Evolutionary conservation across 2,888 invertebrate species (phyloP), one percentile per base, ranked within the genome.

Genomic region (Kuschelorhynchus macadamiae): DNA sequence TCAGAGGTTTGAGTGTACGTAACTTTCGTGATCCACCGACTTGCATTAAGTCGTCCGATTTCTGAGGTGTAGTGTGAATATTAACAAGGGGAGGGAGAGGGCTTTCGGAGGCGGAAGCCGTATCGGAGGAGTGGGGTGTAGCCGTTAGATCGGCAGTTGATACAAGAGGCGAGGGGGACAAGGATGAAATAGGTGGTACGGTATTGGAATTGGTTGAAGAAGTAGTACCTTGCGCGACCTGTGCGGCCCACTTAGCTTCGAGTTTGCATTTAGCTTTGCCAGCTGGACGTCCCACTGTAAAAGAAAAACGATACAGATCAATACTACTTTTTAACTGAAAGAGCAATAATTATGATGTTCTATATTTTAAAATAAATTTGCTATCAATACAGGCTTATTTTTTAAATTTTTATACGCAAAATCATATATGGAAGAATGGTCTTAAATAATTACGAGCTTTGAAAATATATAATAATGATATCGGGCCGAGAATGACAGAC

Each of bases 241-340:
- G 77, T 42, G 79, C 75, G 18, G 80, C 77, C 81, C 81, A 82
- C 75, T 83, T 81, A 3, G 79, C 74, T 72, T 82, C 79, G 33
- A 81, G 71, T 59, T 78, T 78, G 12, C 74, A 68, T 71, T 81
- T 82, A 30, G 82, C 78, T 52, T 66, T 66, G 12, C 83, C 83
- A 14, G 82, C 85, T 9, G 87, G 87, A 59, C 87, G 82, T 63
- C 87, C 87, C 76, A 87, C 87, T 87, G 77, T 68, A 76, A 74
- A 74, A n/a, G n/a, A n/a, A 70, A 66, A 46, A 53, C 76, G 59
- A 71, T 61, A 63, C 18, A 59, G 25, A n/a, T n/a, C n/a, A n/a
- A n/a, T n/a, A n/a, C n/a, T n/a, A n/a, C n/a, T n/a, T n/a, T n/a
- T n/a, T n/a, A n/a, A n/a, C n/a, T n/a, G n/a, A n/a, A n/a, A n/a